Evolutionary conservation across 2,113 vertebrate genomes (phyloP).

Genomic region (Herpailurus yagouaroundi): DNA sequence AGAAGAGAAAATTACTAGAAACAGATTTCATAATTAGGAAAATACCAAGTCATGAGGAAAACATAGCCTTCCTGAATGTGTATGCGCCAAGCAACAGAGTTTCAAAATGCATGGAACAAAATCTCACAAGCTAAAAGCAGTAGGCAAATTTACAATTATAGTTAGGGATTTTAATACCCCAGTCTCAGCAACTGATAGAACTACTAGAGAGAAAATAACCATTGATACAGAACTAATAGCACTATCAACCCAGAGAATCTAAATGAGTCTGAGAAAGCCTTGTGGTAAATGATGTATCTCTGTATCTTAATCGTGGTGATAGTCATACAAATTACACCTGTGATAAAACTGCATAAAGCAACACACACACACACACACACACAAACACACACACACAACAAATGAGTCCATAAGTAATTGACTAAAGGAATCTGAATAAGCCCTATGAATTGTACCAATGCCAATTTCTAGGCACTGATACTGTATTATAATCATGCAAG

Average conservation of each 20-base stretch:
- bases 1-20: not conserved
- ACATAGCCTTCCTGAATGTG: not conserved
- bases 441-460: not conserved
- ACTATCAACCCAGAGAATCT: not conserved
- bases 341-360: not conserved
- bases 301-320: not conserved
- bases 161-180: not conserved
- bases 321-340: not conserved
- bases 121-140: not conserved
- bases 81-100: not conserved
- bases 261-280: not conserved
- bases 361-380: not conserved
- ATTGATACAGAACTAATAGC: not conserved
- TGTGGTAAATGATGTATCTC: not conserved
- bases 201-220: not conserved
- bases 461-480: not conserved
- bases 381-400: not conserved
- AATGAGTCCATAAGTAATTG: not conserved
- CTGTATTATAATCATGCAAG: not conserved
- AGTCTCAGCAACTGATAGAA: not conserved
- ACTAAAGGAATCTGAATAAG: not conserved
- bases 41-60: not conserved
- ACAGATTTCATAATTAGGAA: not conserved
- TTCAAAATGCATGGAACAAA: not conserved
- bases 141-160: not conserved